Percentiles rank a stretch among this genome's conserved stretches.
These are phyloP conservation scores for Ictalurus furcatus DNA, from an alignment of 2,113 vertebrate genomes.

Conservation along the genomic window DNA sequence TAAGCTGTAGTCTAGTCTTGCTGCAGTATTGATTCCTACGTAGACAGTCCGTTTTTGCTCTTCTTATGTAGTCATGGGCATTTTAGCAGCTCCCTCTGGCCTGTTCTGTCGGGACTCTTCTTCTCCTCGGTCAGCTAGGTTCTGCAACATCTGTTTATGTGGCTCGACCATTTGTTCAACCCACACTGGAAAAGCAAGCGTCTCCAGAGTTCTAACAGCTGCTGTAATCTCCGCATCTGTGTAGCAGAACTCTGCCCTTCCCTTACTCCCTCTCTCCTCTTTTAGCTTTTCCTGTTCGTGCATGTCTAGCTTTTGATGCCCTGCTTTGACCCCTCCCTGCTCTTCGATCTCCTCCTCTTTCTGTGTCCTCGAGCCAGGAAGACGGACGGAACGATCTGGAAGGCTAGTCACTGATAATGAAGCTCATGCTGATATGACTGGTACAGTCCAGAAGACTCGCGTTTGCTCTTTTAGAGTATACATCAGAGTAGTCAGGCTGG, in stretches of 20 bases:
- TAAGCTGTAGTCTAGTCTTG: not conserved
- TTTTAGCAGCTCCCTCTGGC: not conserved
- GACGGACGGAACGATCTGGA: not conserved
- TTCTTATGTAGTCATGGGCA: slow-evolving; percentile 4
- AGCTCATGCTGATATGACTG: not conserved
- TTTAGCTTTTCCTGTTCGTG: not conserved
- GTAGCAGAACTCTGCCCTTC: slow-evolving; percentile 39
- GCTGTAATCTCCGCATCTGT: slow-evolving; percentile 53
- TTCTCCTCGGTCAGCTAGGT: slow-evolving; percentile 24
- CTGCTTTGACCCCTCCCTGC: not conserved
- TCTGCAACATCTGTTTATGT: slow-evolving; percentile 22
- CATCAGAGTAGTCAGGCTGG: not conserved
- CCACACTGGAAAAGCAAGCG: slow-evolving; percentile 10
- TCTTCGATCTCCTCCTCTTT: not conserved
- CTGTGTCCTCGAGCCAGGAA: not conserved
- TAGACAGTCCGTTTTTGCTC: not conserved
- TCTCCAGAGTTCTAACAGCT: slow-evolving; percentile 5
- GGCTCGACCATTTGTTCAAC: not conserved
- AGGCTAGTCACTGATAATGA: not conserved
- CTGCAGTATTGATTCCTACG: not conserved
- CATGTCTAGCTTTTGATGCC: slow-evolving; percentile 7
- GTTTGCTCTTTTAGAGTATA: not conserved
- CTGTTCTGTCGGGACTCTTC: slow-evolving; percentile 5
- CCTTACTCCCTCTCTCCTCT: not conserved
- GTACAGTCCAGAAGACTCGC: not conserved